Base-by-base conservation (phyloP, 2,113 vertebrate genomes). In the Anthoscopus minutus region DNA sequence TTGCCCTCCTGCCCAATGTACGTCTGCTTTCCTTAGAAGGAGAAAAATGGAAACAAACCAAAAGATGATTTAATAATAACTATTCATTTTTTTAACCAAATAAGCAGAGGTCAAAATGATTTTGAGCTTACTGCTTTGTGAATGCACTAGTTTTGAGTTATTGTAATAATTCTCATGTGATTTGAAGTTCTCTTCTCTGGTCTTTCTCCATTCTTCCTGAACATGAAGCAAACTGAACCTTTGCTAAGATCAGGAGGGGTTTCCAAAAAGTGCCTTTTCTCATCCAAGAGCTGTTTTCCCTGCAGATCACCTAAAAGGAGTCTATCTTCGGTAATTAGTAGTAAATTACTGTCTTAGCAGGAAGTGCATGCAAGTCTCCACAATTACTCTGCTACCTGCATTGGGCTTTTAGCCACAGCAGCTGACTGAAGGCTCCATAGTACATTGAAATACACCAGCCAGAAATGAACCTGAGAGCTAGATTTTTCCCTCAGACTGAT, bases 311-410 rank as follows among this genome's bases (percentile, higher is more conserved):
- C 90, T 69, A 69, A 92, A 87, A 96, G 74, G 79, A 88, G 88
- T 65, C 95, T 96, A 92, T 67, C 88, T 96, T 92, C 74, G 80
- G 48, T 93, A 96, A 95, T 95, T 86, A 86, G 53, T 64, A 78
- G 86, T 80, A 81, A 96, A 96, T 96, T 93, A 96, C 82, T 0
- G 2, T 95, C 94, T 86, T 84, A 95, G 92, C 92, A 97, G 94
- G 95, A 97, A 96, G 92, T 72, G 57, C 93, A 94, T 6, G 25
- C 88, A 88, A 86, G 72, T 79, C 88, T 70, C 80, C 64, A 82
- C 90, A 91, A 95, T 97, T 94, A 95, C 81, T 94, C 92, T 89
- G 86, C 95, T 97, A 97, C 96, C 78, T 93, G 57, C 88, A 93
- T 97, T 96, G 96, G 71, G 82, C 82, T 19, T 53, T 74, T 86